These are phyloP conservation scores for Eristalis pertinax DNA, from an alignment of 2,888 invertebrate genomes.

Conservation along the genomic window DNA sequence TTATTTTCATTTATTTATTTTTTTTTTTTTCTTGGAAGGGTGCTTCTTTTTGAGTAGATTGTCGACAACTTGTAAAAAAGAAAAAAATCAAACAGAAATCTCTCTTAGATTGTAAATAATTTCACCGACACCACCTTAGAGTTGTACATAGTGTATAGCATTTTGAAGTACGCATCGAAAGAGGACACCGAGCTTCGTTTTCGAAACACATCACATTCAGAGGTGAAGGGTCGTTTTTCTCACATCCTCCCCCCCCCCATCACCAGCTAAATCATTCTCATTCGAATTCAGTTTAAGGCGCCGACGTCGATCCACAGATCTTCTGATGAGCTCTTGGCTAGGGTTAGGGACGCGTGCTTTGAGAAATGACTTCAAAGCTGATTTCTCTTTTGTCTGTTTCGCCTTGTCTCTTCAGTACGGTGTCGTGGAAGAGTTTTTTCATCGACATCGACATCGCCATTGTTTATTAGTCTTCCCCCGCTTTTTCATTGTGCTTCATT, in stretches of 20 bases:
- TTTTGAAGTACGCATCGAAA: background rate
- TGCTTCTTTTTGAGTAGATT: conserved; percentile 51
- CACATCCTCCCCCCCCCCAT: background rate
- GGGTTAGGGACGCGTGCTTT: background rate
- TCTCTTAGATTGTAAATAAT: conserved; percentile 42
- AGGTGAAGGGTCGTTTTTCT: background rate
- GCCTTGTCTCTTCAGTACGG: background rate
- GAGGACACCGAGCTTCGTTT: conserved; percentile 25
- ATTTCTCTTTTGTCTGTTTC: background rate
- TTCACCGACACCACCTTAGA: background rate
- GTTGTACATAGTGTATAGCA: conserved; percentile 13
- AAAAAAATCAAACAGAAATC: background rate
- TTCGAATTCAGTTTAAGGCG: background rate
- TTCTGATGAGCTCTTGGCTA: background rate
- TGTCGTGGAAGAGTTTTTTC: background rate
- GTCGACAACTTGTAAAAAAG: background rate
- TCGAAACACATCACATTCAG: background rate
- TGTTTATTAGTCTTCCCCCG: background rate
- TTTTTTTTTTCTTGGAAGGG: conserved; percentile 28
- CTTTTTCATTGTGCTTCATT: background rate
- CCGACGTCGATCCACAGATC: too few relatives aligned
- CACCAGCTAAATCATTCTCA: background rate
- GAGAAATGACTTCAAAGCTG: background rate
- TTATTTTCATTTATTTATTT: background rate
- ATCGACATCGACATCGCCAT: background rate